Evolutionary conservation across 2,113 vertebrate genomes (phyloP), one percentile per base, ranked within the genome.

Genomic region (Candoia aspera): DNA sequence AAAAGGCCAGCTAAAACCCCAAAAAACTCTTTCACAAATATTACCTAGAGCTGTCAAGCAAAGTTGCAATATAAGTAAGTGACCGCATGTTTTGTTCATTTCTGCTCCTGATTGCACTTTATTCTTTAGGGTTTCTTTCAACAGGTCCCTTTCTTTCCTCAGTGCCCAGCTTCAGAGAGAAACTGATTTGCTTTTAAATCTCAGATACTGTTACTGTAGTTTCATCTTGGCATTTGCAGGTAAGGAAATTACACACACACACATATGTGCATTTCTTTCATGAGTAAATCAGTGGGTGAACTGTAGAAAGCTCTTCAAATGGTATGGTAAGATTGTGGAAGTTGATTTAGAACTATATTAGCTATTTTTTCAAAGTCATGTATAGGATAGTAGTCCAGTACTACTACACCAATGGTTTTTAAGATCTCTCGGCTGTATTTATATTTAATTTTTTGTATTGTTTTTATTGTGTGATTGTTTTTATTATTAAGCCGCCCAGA

Each of bases 1-100:
- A 92, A 95, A 92, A 94, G 93, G 95, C 96, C 94, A 96, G 95
- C 94, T 94, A 94, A 95, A 95, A 93, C 0, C 55, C 87, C 91
- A 91, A 95, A 95, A 95, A 95, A 92, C 96, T 54, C 92, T 94
- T 93, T 93, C 93, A 85, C 94, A 95, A 94, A 94, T 96, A 94
- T 95, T 95, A 94, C 92, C 93, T 95, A 94, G 95, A 94, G 91
- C 94, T 92, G 84, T 62, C 90, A 90, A 91, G 89, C 17, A 73
- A 89, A 86, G 79, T 42, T n/a, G 24, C 23, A 90, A 54, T 87
- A 90, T 86, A 89, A 64, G 79, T 64, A 42, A 88, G 33, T 79
- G 46, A 59, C 73, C 33, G 37, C 15, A 94, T 95, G 94, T 95
- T 79, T 59, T 89, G 58, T 91, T 96, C 93, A 92, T 93, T 95